Evolutionary conservation across 2,888 invertebrate genomes (phyloP).

Genomic region (Leucania comma): DNA sequence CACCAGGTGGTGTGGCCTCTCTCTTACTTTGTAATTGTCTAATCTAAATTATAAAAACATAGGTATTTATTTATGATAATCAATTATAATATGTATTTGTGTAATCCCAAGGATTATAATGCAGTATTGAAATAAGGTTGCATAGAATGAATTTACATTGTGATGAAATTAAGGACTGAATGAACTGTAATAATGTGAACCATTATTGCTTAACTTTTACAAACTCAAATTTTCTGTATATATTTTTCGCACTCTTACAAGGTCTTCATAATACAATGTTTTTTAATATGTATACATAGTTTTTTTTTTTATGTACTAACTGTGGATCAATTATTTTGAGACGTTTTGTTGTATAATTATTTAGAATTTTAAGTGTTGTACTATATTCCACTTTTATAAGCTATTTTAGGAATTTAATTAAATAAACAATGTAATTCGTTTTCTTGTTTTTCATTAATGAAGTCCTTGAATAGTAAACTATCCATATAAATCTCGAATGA

Average conservation of each 20-base stretch:
- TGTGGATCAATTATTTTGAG: slow-evolving; percentile 83
- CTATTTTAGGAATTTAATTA: slow-evolving; percentile 81
- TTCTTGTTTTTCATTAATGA: slow-evolving; percentile 64
- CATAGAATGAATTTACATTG: slow-evolving; percentile 81
- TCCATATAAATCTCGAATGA: slow-evolving; percentile 25
- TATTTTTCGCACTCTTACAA: slow-evolving; percentile 79
- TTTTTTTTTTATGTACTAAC: slow-evolving; percentile 77
- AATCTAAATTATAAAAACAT: slow-evolving; percentile 40
- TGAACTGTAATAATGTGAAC: slow-evolving; percentile 68
- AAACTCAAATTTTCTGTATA: slow-evolving; percentile 75
- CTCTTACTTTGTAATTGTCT: slow-evolving; percentile 37
- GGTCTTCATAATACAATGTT: slow-evolving; percentile 70
- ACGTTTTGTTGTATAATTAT: slow-evolving; percentile 80
- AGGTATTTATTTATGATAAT: slow-evolving; percentile 58
- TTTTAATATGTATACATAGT: slow-evolving; percentile 74
- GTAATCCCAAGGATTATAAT: slow-evolving; percentile 80
- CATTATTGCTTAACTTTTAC: slow-evolving; percentile 58
- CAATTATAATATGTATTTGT: slow-evolving; percentile 55
- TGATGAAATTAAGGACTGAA: slow-evolving; percentile 86
- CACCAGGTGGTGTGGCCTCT: slow-evolving; percentile 1
- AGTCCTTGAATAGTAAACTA: slow-evolving; percentile 35
- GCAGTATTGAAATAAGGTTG: slow-evolving; percentile 66
- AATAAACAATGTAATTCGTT: slow-evolving; percentile 85
- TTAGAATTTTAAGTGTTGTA: slow-evolving; percentile 83
- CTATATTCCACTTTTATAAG: slow-evolving; percentile 87